phyloP scores from a whole-genome alignment of 2,113 vertebrate genomes.

The Pionites leucogaster region DNA sequence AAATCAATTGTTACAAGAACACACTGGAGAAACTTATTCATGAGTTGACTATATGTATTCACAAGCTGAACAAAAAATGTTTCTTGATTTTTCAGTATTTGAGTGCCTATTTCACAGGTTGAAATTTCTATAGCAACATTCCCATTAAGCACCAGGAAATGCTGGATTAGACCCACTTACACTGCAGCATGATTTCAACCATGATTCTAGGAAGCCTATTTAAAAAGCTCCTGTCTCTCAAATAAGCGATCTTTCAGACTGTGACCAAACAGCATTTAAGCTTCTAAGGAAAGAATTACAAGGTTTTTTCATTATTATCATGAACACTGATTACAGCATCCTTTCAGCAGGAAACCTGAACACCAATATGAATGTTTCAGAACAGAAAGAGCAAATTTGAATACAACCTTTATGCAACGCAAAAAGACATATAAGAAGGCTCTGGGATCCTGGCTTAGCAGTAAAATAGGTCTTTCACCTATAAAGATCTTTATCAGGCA shows the following conservation, averaged over 20 bases:
- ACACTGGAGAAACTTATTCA: neutral
- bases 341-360: neutral
- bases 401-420: neutral
- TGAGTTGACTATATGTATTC: neutral
- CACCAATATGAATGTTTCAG: neutral
- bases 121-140: constrained; percentile 62
- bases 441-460: neutral
- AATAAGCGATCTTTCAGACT: neutral
- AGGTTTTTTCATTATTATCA: neutral
- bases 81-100: neutral
- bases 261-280: constrained; percentile 11
- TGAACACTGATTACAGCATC: neutral
- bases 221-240: constrained; percentile 21
- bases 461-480: neutral
- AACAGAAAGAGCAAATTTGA: neutral
- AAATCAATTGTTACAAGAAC: neutral
- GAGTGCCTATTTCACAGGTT: neutral
- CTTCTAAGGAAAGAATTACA: neutral
- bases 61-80: neutral
- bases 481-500: neutral
- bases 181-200: constrained; percentile 11
- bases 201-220: constrained; percentile 42
- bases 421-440: neutral
- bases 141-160: constrained; percentile 31
- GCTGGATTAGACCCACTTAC: constrained; percentile 11